These are phyloP conservation scores for Hetaerina titia DNA, from an alignment of 2,888 invertebrate species.

Conservation along the genomic window DNA sequence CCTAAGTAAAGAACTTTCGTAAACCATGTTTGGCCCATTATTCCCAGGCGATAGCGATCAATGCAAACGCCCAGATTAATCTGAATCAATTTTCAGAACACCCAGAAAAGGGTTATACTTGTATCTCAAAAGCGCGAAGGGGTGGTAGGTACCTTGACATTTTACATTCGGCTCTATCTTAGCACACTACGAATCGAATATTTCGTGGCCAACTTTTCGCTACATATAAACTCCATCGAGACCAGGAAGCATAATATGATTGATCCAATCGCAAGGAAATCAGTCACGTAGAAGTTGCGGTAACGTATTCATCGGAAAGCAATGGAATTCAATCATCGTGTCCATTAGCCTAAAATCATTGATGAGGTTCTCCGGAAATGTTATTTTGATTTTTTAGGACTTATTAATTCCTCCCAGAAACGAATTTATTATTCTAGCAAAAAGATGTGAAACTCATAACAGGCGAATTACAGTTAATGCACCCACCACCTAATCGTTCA, in stretches of 20 bases:
- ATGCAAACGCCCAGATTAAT: background rate
- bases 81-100: background rate
- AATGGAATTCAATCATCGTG: background rate
- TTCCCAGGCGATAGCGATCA: background rate
- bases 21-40: too few relatives aligned
- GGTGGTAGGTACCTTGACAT: background rate
- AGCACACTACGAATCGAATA: background rate
- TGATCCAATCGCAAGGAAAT: background rate
- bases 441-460: too few relatives aligned
- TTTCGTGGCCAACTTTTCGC: background rate
- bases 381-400: too few relatives aligned
- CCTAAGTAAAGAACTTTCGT: too few relatives aligned
- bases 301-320: background rate
- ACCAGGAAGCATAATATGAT: background rate
- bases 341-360: background rate
- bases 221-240: background rate
- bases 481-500: too few relatives aligned
- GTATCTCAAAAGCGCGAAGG: background rate
- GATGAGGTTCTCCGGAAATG: too few relatives aligned
- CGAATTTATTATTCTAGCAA: too few relatives aligned
- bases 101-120: background rate
- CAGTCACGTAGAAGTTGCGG: background rate
- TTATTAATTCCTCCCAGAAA: too few relatives aligned
- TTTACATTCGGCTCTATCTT: background rate
- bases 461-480: too few relatives aligned